Conservation (phyloP, 1,140 invertebrate genomes). For the Caenorhabditis latens region DNA sequence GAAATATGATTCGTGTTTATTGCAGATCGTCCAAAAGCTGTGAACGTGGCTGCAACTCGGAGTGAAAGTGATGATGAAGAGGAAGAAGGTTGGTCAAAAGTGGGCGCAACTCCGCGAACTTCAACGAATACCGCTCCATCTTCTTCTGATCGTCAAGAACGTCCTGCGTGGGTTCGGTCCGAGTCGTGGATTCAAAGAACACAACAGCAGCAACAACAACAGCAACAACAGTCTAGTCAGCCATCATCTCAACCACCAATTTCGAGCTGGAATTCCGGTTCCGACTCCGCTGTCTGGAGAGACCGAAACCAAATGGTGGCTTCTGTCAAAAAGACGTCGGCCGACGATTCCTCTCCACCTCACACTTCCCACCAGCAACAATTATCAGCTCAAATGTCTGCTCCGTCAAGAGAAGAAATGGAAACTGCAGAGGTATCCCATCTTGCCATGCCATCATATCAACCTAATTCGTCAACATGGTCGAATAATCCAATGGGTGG, state of each 20-base stretch:
- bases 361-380: background rate
- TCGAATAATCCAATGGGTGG: background rate
- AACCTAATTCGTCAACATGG: slow-evolving; percentile 1
- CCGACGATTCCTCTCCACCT: background rate
- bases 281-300: slow-evolving; percentile 15
- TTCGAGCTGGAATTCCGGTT: background rate
- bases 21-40: slow-evolving; percentile 27
- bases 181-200: slow-evolving; percentile 39
- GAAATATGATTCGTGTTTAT: background rate
- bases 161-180: slow-evolving; percentile 14
- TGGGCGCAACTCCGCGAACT: background rate
- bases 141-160: background rate
- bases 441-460: slow-evolving; percentile 10
- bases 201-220: background rate
- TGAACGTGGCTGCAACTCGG: background rate
- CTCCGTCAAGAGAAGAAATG: background rate
- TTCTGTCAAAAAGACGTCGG: background rate
- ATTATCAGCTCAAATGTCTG: background rate
- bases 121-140: slow-evolving; percentile 6
- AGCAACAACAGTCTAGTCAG: background rate
- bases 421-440: background rate
- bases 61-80: slow-evolving; percentile 42
- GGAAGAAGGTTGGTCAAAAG: slow-evolving; percentile 46
- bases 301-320: slow-evolving; percentile 44
- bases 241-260: background rate